Evolutionary conservation across 2,797 vertebrate genomes (phyloP).

Genomic region (Sebastiscus albofasciatus): DNA sequence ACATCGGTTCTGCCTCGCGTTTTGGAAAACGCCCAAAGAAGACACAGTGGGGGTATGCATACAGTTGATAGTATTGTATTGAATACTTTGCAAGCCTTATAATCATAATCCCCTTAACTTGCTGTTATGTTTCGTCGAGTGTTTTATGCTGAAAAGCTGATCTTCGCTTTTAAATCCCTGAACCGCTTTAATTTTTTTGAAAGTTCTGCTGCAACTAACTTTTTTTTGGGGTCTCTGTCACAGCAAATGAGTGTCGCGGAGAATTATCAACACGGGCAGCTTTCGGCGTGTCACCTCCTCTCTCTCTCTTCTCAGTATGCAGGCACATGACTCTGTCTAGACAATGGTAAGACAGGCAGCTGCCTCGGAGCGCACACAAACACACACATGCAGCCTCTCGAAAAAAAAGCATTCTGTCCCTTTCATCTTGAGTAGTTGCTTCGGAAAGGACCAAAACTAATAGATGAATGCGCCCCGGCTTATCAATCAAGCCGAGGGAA

Average conservation of each 20-base stretch:
- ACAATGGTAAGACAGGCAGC: constrained; percentile 72
- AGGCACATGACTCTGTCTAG: constrained; percentile 74
- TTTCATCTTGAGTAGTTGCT: constrained; percentile 58
- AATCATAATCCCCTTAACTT: constrained; percentile 72
- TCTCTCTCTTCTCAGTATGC: constrained; percentile 72
- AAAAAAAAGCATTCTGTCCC: constrained; percentile 23
- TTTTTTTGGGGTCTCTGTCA: constrained; percentile 51
- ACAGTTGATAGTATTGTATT: constrained; percentile 64
- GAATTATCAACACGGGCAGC: constrained; percentile 66
- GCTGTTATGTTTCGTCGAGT: constrained; percentile 54
- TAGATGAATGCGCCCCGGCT: constrained; percentile 47
- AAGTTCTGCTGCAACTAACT: constrained; percentile 61
- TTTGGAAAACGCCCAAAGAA: constrained; percentile 43
- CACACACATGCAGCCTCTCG: constrained; percentile 2
- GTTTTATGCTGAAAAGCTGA: constrained; percentile 64
- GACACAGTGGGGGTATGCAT: constrained; percentile 52
- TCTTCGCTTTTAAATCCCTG: constrained; percentile 49
- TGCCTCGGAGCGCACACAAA: constrained; percentile 53
- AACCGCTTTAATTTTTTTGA: constrained; percentile 4
- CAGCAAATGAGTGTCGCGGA: constrained; percentile 47
- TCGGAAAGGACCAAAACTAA: constrained; percentile 56
- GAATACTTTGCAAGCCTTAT: constrained; percentile 52
- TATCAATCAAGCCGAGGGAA: constrained; percentile 62
- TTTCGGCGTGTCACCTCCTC: constrained; percentile 59
- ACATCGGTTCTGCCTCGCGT: constrained; percentile 47